Percentiles rank a stretch among this genome's conserved stretches.
These are phyloP conservation scores for Agrilus cyanescens DNA, from an alignment of 2,888 invertebrate genomes.

Conservation along the genomic window DNA sequence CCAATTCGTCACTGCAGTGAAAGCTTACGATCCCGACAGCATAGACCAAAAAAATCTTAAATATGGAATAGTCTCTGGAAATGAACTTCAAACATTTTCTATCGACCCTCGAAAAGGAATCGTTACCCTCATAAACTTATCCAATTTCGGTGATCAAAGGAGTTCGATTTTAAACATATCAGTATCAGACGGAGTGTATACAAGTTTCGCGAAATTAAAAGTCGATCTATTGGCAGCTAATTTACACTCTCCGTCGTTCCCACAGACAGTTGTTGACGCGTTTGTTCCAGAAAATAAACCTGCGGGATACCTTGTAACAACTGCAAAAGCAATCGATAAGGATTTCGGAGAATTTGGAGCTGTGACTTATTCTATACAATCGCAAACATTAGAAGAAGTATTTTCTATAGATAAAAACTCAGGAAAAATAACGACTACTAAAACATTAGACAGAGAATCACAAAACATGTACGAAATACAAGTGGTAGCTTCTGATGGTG, in stretches of 20 bases:
- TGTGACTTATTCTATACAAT: conserved; percentile 68
- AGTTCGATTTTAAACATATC: conserved; percentile 75
- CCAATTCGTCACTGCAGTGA: conserved; percentile 77
- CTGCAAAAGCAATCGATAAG: conserved; percentile 66
- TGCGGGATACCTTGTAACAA: conserved; percentile 60
- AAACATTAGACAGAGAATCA: conserved; percentile 60
- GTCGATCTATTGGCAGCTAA: conserved; percentile 70
- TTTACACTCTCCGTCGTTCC: conserved; percentile 66
- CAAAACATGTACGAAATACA: conserved; percentile 61
- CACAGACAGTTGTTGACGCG: conserved; percentile 65
- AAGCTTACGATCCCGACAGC: conserved; percentile 79
- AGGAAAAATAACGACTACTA: conserved; percentile 54
- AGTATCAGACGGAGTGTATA: conserved; percentile 91
- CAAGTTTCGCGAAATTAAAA: conserved; percentile 72
- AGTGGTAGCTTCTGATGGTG: conserved; percentile 72
- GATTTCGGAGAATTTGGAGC: conserved; percentile 69
- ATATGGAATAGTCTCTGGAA: conserved; percentile 75
- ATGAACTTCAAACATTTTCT: conserved; percentile 61
- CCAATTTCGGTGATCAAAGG: conserved; percentile 56
- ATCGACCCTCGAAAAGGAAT: conserved; percentile 49
- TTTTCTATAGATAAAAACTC: conserved; percentile 61
- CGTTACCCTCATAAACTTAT: conserved; percentile 61
- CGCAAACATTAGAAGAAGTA: conserved; percentile 56
- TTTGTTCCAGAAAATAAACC: conserved; percentile 70
- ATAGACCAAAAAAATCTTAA: conserved; percentile 61